Base-by-base conservation (phyloP, 2,113 vertebrate genomes). In the Psephotus haematonotus region DNA sequence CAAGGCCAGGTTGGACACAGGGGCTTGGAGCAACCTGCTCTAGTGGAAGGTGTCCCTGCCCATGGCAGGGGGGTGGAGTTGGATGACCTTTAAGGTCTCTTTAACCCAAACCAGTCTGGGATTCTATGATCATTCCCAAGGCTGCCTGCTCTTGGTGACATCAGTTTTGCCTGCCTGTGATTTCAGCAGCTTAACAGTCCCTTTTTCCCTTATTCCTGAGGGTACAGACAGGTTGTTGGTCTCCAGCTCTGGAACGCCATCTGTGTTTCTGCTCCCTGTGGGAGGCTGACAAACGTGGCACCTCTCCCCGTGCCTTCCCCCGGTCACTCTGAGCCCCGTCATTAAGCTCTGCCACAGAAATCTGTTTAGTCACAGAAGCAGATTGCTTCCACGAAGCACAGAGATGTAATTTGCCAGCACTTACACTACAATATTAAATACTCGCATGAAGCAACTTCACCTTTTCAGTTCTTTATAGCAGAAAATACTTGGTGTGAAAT, bases 361-460 rank as follows among this genome's bases (percentile, higher is more conserved):
- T 92, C 92, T 92, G 77, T 96, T 95, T 84, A 93, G 93, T 93
- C 92, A 92, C 90, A 93, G 92, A 68, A 93, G 90, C 90, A 92
- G 92, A 90, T 94, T 95, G 60, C 92, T 86, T 81, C 92, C 74
- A 75, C 13, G 33, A 90, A 93, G 80, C 9, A 2, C 86, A 95
- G 76, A 95, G 96, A 92, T 95, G 72, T 60, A 84, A 88, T 95
- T 96, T 95, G 87, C 87, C 87, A 94, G 85, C 70, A 94, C 87
- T 93, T 94, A 82, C 68, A 41, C 57, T 57, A 78, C 95, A 79
- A 71, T 78, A 82, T 94, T 92, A 92, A 96, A 96, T 78, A 93
- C 82, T 94, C 55, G 28, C 88, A 72, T 72, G 77, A 64, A 95
- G 74, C 46, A 95, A 80, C 85, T 95, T 92, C 92, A 82, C 90